Percentiles rank a stretch among this genome's conserved stretches.
Evolutionary conservation across 2,113 vertebrate genomes (phyloP).

Genomic region (Rhabdomys dilectus): DNA sequence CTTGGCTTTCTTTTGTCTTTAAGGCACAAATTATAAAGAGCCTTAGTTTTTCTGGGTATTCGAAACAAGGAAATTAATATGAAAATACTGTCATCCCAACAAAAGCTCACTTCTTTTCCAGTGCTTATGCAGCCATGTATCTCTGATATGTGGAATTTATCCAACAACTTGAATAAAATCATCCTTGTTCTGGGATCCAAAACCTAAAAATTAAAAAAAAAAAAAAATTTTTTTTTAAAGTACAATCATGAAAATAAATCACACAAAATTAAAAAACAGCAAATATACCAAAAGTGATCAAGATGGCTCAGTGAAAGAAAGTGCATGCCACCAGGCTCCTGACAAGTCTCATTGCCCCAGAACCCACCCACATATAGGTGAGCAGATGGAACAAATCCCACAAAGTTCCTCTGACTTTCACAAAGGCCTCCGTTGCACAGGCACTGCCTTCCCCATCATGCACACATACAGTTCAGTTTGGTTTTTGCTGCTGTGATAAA

Average conservation of each 20-base stretch:
- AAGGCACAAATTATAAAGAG: constrained; percentile 19
- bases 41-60: background rate
- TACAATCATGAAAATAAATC: background rate
- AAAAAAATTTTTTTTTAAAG: constrained; percentile 37
- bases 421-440: background rate
- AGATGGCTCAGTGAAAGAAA: background rate
- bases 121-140: constrained; percentile 99
- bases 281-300: background rate
- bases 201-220: constrained; percentile 86
- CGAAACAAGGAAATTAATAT: constrained; percentile 41
- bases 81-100: constrained; percentile 6
- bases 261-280: background rate
- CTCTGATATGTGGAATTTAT: constrained; percentile 93
- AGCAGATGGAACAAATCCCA: background rate
- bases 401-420: background rate
- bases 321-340: background rate
- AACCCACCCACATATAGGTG: background rate
- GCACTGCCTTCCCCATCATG: background rate
- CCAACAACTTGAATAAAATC: constrained; percentile 99
- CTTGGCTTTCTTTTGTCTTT: background rate
- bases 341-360: background rate
- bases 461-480: background rate
- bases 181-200: constrained; percentile 97
- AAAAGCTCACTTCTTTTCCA: constrained; percentile 93
- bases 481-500: background rate